A percentile compares a stretch with the other conserved stretches of the same genome.
phyloP scores from a whole-genome alignment of 2,888 invertebrate genomes.

The Drosophila leonis region DNA sequence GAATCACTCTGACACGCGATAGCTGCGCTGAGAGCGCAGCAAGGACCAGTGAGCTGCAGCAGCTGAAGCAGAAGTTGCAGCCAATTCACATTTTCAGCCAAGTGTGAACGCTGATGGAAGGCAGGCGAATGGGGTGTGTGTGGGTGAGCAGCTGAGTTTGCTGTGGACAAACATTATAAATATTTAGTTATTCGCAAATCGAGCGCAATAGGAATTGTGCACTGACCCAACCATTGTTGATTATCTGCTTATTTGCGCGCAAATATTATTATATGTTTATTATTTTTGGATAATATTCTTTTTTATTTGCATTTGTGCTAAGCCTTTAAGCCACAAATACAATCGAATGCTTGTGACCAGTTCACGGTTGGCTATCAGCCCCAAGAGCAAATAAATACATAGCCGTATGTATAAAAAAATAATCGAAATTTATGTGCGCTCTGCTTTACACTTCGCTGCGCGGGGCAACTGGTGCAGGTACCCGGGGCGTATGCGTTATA shows the following conservation, averaged over 20 bases:
- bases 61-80: constrained; percentile 24
- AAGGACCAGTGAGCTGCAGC: constrained; percentile 1
- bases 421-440: constrained; percentile 65
- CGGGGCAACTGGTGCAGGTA: constrained; percentile 16
- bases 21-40: background rate
- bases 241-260: constrained; percentile 36
- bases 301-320: constrained; percentile 61
- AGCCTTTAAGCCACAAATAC: constrained; percentile 59
- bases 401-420: constrained; percentile 23
- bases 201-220: constrained; percentile 54
- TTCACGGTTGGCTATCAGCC: constrained; percentile 11
- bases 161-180: constrained; percentile 34
- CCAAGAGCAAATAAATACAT: constrained; percentile 37
- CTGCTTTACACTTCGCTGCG: constrained; percentile 41
- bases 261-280: constrained; percentile 56
- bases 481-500: constrained; percentile 50
- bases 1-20: constrained; percentile 19
- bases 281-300: constrained; percentile 48
- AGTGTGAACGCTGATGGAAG: constrained; percentile 32
- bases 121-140: too few species aligned
- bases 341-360: constrained; percentile 1
- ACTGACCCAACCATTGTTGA: constrained; percentile 60
- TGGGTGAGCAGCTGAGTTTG: background rate
- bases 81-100: constrained; percentile 27
- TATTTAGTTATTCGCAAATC: constrained; percentile 50